phyloP scores from a whole-genome alignment of 2,888 invertebrate species.

The Dusona sp. region DNA sequence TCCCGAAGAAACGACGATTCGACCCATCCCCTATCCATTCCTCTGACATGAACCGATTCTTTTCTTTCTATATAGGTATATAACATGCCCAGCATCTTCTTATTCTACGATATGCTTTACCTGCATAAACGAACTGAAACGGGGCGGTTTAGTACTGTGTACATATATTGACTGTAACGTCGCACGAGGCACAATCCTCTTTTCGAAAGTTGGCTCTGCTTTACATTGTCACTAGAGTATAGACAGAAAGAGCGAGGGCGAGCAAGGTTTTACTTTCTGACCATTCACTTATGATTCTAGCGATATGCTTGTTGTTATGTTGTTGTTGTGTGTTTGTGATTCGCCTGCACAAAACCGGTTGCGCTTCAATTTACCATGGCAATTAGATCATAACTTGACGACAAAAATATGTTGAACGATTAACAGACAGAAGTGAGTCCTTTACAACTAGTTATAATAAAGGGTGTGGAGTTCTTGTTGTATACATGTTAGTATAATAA shows the following conservation, averaged over 20 bases:
- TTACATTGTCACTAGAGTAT: conserved; percentile 11
- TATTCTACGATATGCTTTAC: conserved; percentile 62
- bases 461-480: conserved; percentile 1
- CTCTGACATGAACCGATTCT: conserved; percentile 50
- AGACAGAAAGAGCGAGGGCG: neutral
- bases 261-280: conserved; percentile 11
- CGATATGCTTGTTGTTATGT: neutral
- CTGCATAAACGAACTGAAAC: conserved; percentile 46
- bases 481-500: conserved; percentile 30
- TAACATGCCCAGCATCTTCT: conserved; percentile 74
- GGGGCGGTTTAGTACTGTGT: conserved; percentile 39
- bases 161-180: conserved; percentile 38
- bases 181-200: conserved; percentile 44
- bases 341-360: neutral
- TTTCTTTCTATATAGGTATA: conserved; percentile 51
- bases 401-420: neutral
- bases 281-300: conserved; percentile 29
- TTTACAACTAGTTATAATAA: neutral
- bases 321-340: no score
- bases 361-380: neutral
- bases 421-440: neutral
- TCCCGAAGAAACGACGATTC: conserved; percentile 74
- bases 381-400: conserved; percentile 13
- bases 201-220: conserved; percentile 18
- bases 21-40: conserved; percentile 71